Percentiles rank a stretch among this genome's conserved stretches.
Evolutionary conservation across 2,888 invertebrate species (phyloP).

Genomic region (Xestoiulus laeticollis): DNA sequence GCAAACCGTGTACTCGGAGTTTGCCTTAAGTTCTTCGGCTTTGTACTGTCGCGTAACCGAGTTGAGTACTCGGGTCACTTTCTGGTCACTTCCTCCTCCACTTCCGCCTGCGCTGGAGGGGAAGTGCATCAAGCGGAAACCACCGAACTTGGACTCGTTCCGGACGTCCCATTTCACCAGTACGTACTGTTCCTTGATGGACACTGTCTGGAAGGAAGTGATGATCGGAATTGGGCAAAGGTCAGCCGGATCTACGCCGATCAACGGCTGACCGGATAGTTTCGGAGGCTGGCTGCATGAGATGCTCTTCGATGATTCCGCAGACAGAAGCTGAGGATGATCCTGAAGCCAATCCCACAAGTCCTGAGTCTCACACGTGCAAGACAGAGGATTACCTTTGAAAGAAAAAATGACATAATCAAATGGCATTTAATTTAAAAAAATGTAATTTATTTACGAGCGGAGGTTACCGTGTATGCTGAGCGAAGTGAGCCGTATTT

Average conservation of each 20-base stretch:
- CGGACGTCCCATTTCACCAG: conserved; percentile 81
- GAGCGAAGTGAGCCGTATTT: conserved; percentile 82
- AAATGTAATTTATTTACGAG: neutral
- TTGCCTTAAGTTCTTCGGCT: conserved; percentile 78
- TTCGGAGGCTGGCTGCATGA: conserved; percentile 83
- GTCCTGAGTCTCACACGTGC: conserved; percentile 89
- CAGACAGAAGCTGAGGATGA: conserved; percentile 78
- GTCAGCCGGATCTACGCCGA: conserved; percentile 80
- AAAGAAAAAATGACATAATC: neutral
- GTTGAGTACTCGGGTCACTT: neutral
- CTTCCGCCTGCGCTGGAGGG: neutral
- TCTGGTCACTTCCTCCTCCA: neutral
- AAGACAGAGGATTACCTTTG: conserved; percentile 85
- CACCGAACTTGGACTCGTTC: conserved; percentile 80
- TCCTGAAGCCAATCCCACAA: conserved; percentile 92
- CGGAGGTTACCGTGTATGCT: conserved; percentile 78
- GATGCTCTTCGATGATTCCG: conserved; percentile 53
- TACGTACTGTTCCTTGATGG: conserved; percentile 86
- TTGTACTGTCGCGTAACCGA: conserved; percentile 72
- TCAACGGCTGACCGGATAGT: conserved; percentile 77
- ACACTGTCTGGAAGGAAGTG: conserved; percentile 84
- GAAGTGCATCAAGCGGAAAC: conserved; percentile 86
- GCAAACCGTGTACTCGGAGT: conserved; percentile 84
- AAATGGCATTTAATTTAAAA: neutral
- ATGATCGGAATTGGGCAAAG: conserved; percentile 86